Conservation (phyloP, 2,888 invertebrate species). For the Crocallis elinguaria region DNA sequence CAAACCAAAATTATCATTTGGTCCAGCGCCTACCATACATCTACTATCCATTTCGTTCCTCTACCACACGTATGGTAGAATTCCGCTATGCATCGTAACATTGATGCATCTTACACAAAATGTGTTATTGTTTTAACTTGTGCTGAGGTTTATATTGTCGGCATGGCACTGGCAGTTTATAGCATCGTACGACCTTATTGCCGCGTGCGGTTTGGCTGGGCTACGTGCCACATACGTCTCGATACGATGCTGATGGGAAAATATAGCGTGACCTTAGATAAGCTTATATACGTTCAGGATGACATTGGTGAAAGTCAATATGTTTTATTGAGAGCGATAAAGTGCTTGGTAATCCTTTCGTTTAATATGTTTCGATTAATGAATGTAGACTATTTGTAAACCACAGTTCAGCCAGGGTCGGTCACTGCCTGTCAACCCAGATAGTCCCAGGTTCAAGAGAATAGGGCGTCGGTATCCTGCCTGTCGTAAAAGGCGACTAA, state of each 20-base stretch:
- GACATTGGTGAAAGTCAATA: background rate
- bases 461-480: too few relatives aligned
- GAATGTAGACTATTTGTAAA: too few relatives aligned
- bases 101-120: conserved; percentile 61
- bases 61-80: background rate
- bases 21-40: too few relatives aligned
- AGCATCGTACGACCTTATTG: conserved; percentile 50
- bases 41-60: too few relatives aligned
- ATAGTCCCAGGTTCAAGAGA: too few relatives aligned
- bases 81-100: conserved; percentile 45
- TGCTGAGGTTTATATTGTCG: conserved; percentile 55
- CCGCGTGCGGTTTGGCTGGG: conserved; percentile 35
- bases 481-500: too few relatives aligned
- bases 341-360: too few relatives aligned
- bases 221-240: conserved; percentile 27
- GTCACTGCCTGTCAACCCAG: too few relatives aligned
- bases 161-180: conserved; percentile 45
- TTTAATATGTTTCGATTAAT: too few relatives aligned
- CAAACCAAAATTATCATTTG: too few relatives aligned
- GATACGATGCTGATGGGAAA: conserved; percentile 29
- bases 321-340: too few relatives aligned
- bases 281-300: background rate
- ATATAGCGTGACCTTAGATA: conserved; percentile 19
- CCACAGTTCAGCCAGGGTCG: too few relatives aligned
- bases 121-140: conserved; percentile 73